Evolutionary conservation across 2,113 vertebrate species (phyloP).

Genomic region (Nibea coibor): DNA sequence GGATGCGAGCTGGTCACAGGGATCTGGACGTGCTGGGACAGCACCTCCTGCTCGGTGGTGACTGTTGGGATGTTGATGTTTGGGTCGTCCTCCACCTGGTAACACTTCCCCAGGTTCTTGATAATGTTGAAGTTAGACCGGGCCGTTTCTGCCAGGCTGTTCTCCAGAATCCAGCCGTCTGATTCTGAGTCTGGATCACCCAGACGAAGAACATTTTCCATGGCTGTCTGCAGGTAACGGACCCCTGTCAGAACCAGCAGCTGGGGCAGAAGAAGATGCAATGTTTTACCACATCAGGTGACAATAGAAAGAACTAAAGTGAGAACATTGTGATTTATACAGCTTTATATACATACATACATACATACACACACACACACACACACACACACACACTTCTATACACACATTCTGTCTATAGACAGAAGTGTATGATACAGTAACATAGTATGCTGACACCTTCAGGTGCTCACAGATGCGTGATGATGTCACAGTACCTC

Average conservation of each 20-base stretch:
- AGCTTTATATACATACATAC: no score
- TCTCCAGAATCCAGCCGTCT: constrained; percentile 91
- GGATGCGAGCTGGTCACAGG: constrained; percentile 10
- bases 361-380: no score
- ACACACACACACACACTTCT: no score
- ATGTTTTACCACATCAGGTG: no score
- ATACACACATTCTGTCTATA: no score
- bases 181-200: constrained; percentile 87
- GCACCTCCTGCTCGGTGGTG: constrained; percentile 71
- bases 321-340: no score
- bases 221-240: constrained; percentile 91
- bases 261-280: constrained; percentile 50
- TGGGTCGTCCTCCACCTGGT: constrained; percentile 85
- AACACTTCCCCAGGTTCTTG: constrained; percentile 90
- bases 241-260: constrained; percentile 89
- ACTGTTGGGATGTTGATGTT: constrained; percentile 83
- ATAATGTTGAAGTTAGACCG: constrained; percentile 88
- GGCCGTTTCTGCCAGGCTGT: constrained; percentile 88
- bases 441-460: no score
- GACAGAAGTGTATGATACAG: no score
- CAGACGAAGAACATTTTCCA: constrained; percentile 87
- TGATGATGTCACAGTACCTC: constrained; percentile 81
- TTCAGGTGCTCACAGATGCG: no score
- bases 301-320: no score
- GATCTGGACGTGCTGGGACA: constrained; percentile 60